These are phyloP conservation scores for Chydorus sphaericus DNA, from an alignment of 2,888 invertebrate species.

Conservation along the genomic window DNA sequence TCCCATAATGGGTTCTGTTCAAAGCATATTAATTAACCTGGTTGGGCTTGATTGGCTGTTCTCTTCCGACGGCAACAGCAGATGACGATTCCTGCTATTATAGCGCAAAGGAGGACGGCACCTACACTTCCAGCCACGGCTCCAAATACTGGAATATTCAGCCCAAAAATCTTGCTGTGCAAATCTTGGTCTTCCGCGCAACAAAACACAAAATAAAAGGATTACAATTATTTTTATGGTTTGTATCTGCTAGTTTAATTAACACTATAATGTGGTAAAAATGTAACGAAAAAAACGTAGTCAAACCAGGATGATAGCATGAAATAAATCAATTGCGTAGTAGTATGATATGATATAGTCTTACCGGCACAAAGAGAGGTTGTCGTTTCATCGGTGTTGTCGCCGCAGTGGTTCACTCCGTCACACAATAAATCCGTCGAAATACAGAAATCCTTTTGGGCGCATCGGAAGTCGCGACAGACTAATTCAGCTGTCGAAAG, in stretches of 20 bases:
- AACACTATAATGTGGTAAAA: neutral
- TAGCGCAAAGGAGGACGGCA: conserved; percentile 46
- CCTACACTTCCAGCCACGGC: conserved; percentile 52
- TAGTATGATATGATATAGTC: conserved; percentile 25
- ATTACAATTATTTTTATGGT: no score
- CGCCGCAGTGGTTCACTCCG: conserved; percentile 83
- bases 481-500: conserved; percentile 50
- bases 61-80: conserved; percentile 53
- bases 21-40: neutral
- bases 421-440: conserved; percentile 82
- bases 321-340: neutral
- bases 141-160: conserved; percentile 62
- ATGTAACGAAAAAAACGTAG: neutral
- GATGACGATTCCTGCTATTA: conserved; percentile 51
- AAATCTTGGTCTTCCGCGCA: neutral
- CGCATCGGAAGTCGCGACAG: conserved; percentile 78
- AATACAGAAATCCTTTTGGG: conserved; percentile 77
- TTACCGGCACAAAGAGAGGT: conserved; percentile 74
- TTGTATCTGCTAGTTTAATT: neutral
- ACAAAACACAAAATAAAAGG: neutral
- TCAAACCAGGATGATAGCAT: neutral
- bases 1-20: neutral
- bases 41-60: neutral
- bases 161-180: conserved; percentile 44
- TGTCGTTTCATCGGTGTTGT: conserved; percentile 80